Conservation (phyloP, 2,888 invertebrate species). For the Parasteatoda lunata region DNA sequence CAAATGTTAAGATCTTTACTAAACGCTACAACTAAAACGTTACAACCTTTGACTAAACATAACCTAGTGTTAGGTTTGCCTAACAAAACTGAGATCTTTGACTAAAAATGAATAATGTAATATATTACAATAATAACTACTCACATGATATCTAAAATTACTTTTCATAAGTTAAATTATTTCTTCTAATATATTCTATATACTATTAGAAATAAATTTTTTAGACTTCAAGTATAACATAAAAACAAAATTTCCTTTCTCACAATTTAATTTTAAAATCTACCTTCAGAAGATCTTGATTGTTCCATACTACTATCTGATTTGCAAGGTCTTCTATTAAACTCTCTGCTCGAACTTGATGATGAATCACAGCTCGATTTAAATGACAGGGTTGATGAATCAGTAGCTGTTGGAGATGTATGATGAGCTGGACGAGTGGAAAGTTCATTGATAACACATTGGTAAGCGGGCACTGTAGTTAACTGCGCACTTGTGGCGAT, state of each 20-base stretch:
- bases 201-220: too few relatives aligned
- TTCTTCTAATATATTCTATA: too few relatives aligned
- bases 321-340: slow-evolving; percentile 31
- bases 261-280: neutral
- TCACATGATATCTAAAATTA: neutral
- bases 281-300: slow-evolving; percentile 35
- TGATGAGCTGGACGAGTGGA: slow-evolving; percentile 41
- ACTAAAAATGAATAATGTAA: too few relatives aligned
- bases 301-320: slow-evolving; percentile 23
- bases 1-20: too few relatives aligned
- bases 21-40: too few relatives aligned
- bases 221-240: too few relatives aligned
- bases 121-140: too few relatives aligned
- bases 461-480: slow-evolving; percentile 44
- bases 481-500: slow-evolving; percentile 41
- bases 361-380: slow-evolving; percentile 50
- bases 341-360: slow-evolving; percentile 48
- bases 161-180: too few relatives aligned
- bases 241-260: too few relatives aligned
- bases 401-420: slow-evolving; percentile 21
- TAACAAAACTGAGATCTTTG: too few relatives aligned
- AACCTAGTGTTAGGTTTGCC: too few relatives aligned
- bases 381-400: slow-evolving; percentile 42
- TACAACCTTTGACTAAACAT: too few relatives aligned
- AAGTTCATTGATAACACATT: slow-evolving; percentile 47